Evolutionary conservation across 2,888 invertebrate species (phyloP), one percentile per base, ranked within the genome.

Genomic region (Alcis repandata): DNA sequence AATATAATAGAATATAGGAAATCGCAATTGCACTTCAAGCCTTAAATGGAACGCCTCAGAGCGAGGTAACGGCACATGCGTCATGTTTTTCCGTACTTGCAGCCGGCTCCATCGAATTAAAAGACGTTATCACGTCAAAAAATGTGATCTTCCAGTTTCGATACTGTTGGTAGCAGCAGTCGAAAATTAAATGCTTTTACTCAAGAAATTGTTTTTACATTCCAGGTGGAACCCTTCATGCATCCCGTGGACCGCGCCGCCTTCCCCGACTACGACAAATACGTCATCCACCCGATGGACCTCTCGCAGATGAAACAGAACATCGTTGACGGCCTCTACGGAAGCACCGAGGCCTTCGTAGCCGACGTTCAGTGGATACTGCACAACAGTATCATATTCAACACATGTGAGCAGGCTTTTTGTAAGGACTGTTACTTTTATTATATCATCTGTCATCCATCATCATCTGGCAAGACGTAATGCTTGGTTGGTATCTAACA

Each of bases 331-430:
- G 96, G 96, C 57, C 82, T 94, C 22, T 99, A 98, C 88, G 97
- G 97, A 13, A 97, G 97, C 83, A 97, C 98, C 0, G 98, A 98
- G 79, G 97, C 97, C 2, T 98, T 99, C 88, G 93, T 97, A 61
- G 96, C 97, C 0, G 99, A 99, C 87, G 96, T 96, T 9, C 98
- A 98, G 85, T 99, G 98, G 98, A 97, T 99, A 79, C 94, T 97
- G 57, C 99, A 99, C 86, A 98, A 99, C 88, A 97, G 98, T 80
- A 96, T 97, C 66, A 96, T 98, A 69, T 98, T 97, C 84, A 98
- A 98, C 92, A 96, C 97, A 79, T 95, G 98, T 97, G 94, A 95
- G 96, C 94, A 74, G 74, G 69, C 70, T 46, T 71, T 71, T 73
- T 66, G 73, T 73, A 73, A 71, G 73, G 71, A 70, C 67, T 74